A percentile compares a stretch with the other conserved stretches of the same genome.
These are phyloP conservation scores for Listronotus bonariensis DNA, from an alignment of 1,140 invertebrate species.

Conservation along the genomic window DNA sequence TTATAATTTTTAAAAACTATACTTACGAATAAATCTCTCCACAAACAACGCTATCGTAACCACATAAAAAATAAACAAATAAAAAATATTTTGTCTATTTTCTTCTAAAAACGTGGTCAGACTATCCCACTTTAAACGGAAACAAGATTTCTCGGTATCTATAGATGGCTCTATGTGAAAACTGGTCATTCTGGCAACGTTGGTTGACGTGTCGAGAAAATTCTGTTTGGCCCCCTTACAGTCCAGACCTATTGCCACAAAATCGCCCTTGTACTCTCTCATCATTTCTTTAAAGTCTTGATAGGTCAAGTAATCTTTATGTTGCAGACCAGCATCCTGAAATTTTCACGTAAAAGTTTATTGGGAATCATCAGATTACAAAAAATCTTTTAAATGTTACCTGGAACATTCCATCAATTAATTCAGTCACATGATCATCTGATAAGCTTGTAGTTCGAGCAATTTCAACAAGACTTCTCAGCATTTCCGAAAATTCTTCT, in stretches of 20 bases:
- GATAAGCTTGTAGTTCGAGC: slow-evolving; percentile 88
- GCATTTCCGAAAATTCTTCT: slow-evolving; percentile 91
- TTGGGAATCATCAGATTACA: neutral
- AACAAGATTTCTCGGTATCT: slow-evolving; percentile 74
- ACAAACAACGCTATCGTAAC: slow-evolving; percentile 92
- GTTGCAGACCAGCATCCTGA: slow-evolving; percentile 85
- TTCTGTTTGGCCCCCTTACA: slow-evolving; percentile 97
- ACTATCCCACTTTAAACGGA: slow-evolving; percentile 80
- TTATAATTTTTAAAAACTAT: neutral
- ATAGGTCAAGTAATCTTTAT: slow-evolving; percentile 91
- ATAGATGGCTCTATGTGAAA: slow-evolving; percentile 84
- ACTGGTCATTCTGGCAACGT: slow-evolving; percentile 91
- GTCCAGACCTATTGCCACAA: slow-evolving; percentile 94
- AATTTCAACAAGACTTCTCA: slow-evolving; percentile 92
- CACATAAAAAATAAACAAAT: slow-evolving; percentile 95
- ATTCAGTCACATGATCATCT: slow-evolving; percentile 86
- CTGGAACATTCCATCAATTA: slow-evolving; percentile 94
- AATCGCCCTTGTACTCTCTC: slow-evolving; percentile 96
- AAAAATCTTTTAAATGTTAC: slow-evolving; percentile 53
- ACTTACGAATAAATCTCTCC: slow-evolving; percentile 94
- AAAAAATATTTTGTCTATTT: slow-evolving; percentile 98
- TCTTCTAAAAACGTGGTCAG: slow-evolving; percentile 93
- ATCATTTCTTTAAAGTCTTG: slow-evolving; percentile 96
- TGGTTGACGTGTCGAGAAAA: slow-evolving; percentile 92
- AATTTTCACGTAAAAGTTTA: slow-evolving; percentile 36